These are phyloP conservation scores for Halotydeus destructor DNA, from an alignment of 1,140 invertebrate genomes.

Conservation along the genomic window DNA sequence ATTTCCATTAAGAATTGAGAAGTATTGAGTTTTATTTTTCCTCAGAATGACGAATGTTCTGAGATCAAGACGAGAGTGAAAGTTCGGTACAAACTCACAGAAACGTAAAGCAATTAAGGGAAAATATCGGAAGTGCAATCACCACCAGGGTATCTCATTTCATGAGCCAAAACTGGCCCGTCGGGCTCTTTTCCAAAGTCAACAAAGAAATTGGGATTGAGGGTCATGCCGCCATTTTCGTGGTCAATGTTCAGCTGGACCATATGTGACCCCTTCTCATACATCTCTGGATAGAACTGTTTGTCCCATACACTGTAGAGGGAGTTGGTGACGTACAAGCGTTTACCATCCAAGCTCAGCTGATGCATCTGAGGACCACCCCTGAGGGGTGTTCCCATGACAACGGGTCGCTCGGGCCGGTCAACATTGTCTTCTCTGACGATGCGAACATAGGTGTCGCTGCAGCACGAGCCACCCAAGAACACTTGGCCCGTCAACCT, in stretches of 20 bases:
- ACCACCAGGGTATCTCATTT: slow-evolving; percentile 87
- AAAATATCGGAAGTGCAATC: slow-evolving; percentile 96
- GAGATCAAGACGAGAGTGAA: too few relatives aligned
- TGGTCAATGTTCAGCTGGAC: slow-evolving; percentile 63
- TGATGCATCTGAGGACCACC: slow-evolving; percentile 92
- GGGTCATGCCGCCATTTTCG: slow-evolving; percentile 57
- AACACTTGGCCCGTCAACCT: slow-evolving; percentile 65
- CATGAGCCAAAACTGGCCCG: slow-evolving; percentile 74
- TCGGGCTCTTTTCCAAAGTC: slow-evolving; percentile 74
- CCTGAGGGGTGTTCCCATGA: slow-evolving; percentile 56
- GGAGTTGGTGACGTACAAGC: slow-evolving; percentile 77
- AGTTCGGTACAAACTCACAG: too few relatives aligned
- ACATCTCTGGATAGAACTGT: slow-evolving; percentile 71
- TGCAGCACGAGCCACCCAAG: slow-evolving; percentile 56
- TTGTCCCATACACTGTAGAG: slow-evolving; percentile 80
- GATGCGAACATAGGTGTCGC: slow-evolving; percentile 42
- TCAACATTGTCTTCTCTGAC: slow-evolving; percentile 50
- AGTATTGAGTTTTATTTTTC: too few relatives aligned
- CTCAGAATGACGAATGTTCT: too few relatives aligned
- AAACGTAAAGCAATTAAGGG: too few relatives aligned
- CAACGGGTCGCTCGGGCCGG: slow-evolving; percentile 34
- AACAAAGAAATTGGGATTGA: slow-evolving; percentile 70
- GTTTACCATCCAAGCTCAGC: slow-evolving; percentile 75
- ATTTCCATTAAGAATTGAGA: too few relatives aligned
- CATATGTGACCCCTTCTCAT: slow-evolving; percentile 52